Evolutionary conservation across 2,113 vertebrate genomes (phyloP).

Genomic region (Chaetodon trifascialis): DNA sequence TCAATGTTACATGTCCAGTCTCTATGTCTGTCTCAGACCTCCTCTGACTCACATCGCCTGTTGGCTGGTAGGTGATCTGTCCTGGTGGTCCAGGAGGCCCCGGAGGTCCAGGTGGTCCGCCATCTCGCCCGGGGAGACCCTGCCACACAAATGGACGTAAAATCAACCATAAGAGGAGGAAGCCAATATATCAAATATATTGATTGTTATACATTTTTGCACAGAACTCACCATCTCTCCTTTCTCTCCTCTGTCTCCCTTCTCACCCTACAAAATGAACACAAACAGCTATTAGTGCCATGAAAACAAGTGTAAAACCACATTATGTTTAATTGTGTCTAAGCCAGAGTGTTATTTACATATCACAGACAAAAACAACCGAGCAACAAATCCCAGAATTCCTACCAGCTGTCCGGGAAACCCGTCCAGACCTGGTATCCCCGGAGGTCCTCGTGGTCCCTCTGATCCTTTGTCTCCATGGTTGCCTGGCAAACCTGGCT

Average conservation of each 20-base stretch:
- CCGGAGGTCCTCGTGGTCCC: slow-evolving; percentile 84
- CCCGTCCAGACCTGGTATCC: slow-evolving; percentile 88
- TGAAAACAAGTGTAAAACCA: not conserved
- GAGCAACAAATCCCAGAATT: not conserved
- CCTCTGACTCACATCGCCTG: slow-evolving; percentile 76
- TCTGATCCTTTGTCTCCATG: slow-evolving; percentile 81
- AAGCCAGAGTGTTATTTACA: not conserved
- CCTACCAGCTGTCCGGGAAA: slow-evolving; percentile 85
- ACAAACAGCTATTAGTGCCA: not conserved
- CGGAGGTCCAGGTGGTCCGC: slow-evolving; percentile 84
- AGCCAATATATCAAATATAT: no score
- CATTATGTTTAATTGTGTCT: no score
- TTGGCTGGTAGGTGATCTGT: slow-evolving; percentile 70
- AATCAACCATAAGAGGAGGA: not conserved
- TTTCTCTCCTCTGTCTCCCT: slow-evolving; percentile 86
- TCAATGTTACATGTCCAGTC: not conserved
- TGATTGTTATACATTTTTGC: no score
- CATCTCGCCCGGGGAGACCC: slow-evolving; percentile 89
- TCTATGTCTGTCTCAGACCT: no score
- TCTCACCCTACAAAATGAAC: slow-evolving; percentile 86
- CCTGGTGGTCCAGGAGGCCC: slow-evolving; percentile 91
- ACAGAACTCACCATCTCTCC: slow-evolving; percentile 87
- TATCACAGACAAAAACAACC: no score
- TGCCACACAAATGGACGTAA: slow-evolving; percentile 68
- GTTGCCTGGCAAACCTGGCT: slow-evolving; percentile 76